Conservation (phyloP, 1,140 invertebrate species). For the Drosophila ironensis region DNA sequence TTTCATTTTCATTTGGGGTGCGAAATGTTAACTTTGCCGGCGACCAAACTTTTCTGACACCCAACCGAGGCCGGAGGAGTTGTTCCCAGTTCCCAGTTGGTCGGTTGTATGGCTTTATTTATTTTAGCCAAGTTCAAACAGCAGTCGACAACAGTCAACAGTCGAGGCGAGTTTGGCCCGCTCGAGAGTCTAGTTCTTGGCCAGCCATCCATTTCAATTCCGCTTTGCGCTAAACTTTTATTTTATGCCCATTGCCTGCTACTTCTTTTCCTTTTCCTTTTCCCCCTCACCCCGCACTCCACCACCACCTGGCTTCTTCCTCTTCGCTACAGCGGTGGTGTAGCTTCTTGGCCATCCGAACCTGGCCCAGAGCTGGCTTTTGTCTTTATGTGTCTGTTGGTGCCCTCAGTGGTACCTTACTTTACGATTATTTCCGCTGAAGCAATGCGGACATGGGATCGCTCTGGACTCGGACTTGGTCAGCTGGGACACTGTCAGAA, state of each 20-base stretch:
- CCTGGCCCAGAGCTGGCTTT: slow-evolving; percentile 15
- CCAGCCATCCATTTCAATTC: slow-evolving; percentile 67
- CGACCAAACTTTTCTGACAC: slow-evolving; percentile 65
- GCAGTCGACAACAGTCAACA: slow-evolving; percentile 46
- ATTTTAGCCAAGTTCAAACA: slow-evolving; percentile 77
- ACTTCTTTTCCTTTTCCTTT: slow-evolving; percentile 7
- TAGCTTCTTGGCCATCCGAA: slow-evolving; percentile 32
- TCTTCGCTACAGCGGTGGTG: too few species aligned
- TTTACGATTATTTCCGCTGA: slow-evolving; percentile 79
- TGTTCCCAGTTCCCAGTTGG: slow-evolving; percentile 42
- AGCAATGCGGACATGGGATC: slow-evolving; percentile 62
- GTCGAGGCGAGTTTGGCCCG: slow-evolving; percentile 28
- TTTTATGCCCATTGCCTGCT: slow-evolving; percentile 62
- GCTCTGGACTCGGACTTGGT: slow-evolving; percentile 30
- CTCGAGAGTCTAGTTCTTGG: slow-evolving; percentile 53
- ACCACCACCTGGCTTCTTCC: background rate
- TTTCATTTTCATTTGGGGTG: slow-evolving; percentile 65
- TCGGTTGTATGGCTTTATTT: slow-evolving; percentile 75
- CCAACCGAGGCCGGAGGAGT: slow-evolving; percentile 23
- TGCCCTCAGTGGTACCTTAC: slow-evolving; percentile 56
- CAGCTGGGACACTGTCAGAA: slow-evolving; percentile 5
- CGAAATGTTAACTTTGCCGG: slow-evolving; percentile 51
- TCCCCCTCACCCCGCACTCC: background rate
- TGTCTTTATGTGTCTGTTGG: slow-evolving; percentile 45
- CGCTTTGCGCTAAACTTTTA: slow-evolving; percentile 73